Conservation (phyloP, 92 coral and sea anemone species). For the Palythoa heliodiscus region DNA sequence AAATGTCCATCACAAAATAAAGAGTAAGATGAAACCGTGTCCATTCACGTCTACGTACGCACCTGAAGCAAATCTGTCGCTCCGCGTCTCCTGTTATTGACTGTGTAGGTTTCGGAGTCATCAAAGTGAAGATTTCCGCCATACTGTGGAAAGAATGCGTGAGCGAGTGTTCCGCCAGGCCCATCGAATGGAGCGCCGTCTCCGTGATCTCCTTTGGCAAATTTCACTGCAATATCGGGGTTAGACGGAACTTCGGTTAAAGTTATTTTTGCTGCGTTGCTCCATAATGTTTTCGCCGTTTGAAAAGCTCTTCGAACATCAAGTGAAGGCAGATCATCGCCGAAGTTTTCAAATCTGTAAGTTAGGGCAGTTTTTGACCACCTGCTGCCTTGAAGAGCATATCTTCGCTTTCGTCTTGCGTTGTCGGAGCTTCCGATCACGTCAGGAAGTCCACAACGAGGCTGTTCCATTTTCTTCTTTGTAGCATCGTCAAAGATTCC, state of each 20-base stretch:
- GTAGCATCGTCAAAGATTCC: constrained; percentile 52
- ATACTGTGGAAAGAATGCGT: constrained; percentile 64
- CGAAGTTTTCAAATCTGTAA: constrained; percentile 65
- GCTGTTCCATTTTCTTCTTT: constrained; percentile 40
- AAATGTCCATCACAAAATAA: background rate
- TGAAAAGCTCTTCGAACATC: constrained; percentile 62
- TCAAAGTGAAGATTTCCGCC: constrained; percentile 69
- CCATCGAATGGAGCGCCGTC: constrained; percentile 69
- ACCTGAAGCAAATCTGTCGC: constrained; percentile 42
- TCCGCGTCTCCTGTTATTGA: constrained; percentile 7
- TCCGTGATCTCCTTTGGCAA: constrained; percentile 55
- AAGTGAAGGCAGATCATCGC: constrained; percentile 54
- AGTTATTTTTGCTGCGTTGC: constrained; percentile 51
- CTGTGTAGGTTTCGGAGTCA: constrained; percentile 55
- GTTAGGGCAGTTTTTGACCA: constrained; percentile 69
- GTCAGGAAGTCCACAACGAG: constrained; percentile 66
- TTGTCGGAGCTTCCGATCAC: constrained; percentile 56
- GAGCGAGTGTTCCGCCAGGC: constrained; percentile 69
- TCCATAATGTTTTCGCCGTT: constrained; percentile 66
- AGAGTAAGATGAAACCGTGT: constrained; percentile 4
- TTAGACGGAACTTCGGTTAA: constrained; percentile 50
- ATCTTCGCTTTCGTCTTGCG: constrained; percentile 52
- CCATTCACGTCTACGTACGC: background rate
- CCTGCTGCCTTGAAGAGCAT: constrained; percentile 62
- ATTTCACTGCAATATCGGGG: constrained; percentile 42